Evolutionary conservation across 2,888 invertebrate genomes (phyloP).

Genomic region (Nephrotoma flavescens): DNA sequence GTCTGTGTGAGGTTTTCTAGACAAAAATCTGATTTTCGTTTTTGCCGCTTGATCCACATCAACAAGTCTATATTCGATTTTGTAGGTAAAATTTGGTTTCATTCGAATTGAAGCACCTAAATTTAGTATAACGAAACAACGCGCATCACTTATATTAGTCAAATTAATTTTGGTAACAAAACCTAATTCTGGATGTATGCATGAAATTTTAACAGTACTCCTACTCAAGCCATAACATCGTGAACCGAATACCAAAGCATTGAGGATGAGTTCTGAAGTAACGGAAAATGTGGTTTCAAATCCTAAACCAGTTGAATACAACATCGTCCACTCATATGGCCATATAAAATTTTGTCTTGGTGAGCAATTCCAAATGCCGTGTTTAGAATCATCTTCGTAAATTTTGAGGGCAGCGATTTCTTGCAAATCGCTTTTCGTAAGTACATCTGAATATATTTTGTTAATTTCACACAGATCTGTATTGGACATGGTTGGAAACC

Average conservation of each 20-base stretch:
- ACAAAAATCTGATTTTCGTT: background rate
- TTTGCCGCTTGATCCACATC: too few species aligned
- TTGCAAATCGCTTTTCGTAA: background rate
- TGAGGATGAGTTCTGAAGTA: background rate
- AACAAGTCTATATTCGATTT: background rate
- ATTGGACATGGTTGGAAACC: background rate
- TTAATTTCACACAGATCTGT: background rate
- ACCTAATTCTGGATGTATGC: background rate
- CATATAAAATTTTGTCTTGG: background rate
- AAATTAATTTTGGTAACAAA: background rate
- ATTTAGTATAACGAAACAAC: background rate
- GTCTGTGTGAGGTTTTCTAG: background rate
- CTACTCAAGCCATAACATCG: background rate
- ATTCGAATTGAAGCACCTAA: background rate
- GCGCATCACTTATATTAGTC: background rate
- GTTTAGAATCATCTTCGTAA: background rate
- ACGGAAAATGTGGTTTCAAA: too few species aligned
- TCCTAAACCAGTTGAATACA: too few species aligned
- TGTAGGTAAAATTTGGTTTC: background rate
- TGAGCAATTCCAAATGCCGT: background rate
- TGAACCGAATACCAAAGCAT: background rate
- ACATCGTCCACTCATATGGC: too few species aligned
- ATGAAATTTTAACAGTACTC: background rate
- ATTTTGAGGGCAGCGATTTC: background rate
- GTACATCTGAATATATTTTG: background rate